phyloP scores from a whole-genome alignment of 2,113 vertebrate species.

The Gracilinanus agilis region DNA sequence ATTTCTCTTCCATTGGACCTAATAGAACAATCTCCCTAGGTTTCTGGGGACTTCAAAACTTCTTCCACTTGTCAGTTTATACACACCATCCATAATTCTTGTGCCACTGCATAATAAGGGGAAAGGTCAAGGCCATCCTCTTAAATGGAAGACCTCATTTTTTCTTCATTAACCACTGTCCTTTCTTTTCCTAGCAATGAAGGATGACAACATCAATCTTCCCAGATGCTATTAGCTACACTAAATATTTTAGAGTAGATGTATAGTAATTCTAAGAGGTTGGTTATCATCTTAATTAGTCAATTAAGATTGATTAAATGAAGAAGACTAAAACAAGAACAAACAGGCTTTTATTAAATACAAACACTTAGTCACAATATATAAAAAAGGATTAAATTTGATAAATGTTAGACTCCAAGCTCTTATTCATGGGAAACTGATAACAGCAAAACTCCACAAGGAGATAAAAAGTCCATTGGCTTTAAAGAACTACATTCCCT shows the following conservation, averaged over 20 bases:
- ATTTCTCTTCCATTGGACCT: rapidly evolving
- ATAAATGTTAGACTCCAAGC: too few relatives aligned
- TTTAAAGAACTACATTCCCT: too few relatives aligned
- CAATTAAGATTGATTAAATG: not conserved
- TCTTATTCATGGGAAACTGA: too few relatives aligned
- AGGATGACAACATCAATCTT: not conserved
- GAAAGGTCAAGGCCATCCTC: rapidly evolving
- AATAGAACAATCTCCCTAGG: not conserved
- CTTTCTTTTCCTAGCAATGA: not conserved
- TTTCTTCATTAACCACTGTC: not conserved
- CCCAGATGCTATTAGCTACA: not conserved
- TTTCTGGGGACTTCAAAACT: not conserved
- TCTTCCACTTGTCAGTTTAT: not conserved
- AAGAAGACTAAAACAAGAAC: not conserved
- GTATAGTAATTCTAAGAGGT: not conserved
- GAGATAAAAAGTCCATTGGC: too few relatives aligned
- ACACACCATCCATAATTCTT: not conserved
- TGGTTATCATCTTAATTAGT: not conserved
- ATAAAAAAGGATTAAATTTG: not conserved
- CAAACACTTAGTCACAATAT: not conserved
- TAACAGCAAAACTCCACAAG: too few relatives aligned
- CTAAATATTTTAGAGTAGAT: not conserved
- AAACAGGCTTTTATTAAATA: not conserved
- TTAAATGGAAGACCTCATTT: not conserved
- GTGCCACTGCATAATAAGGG: not conserved